Percentiles rank a stretch among this genome's conserved stretches.
Conservation (phyloP, 2,113 vertebrate genomes). For the Picathartes gymnocephalus region DNA sequence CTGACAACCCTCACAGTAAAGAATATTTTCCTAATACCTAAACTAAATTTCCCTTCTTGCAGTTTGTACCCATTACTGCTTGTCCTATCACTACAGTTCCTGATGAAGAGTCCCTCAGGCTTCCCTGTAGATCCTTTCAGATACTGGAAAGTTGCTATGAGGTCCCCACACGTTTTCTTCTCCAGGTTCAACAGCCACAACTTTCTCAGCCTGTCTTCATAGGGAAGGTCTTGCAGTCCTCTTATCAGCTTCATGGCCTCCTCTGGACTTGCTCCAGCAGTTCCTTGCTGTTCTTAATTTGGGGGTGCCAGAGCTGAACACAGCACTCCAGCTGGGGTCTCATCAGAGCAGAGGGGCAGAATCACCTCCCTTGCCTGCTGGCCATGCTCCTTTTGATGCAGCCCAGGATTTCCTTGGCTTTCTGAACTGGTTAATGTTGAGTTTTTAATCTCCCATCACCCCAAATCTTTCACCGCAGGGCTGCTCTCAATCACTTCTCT, state of each 20-base stretch:
- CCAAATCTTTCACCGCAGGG: background rate
- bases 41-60: background rate
- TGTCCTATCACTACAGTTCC: background rate
- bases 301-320: background rate
- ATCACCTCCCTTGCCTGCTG: background rate
- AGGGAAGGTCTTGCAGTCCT: too few species aligned
- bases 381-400: background rate
- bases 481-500: background rate
- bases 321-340: background rate
- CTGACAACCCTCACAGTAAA: background rate
- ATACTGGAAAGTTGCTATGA: background rate
- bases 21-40: background rate
- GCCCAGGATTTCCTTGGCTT: background rate
- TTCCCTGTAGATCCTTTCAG: background rate
- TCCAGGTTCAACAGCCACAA: fast-evolving
- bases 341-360: background rate
- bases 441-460: background rate
- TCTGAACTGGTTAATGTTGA: background rate
- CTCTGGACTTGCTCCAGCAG: background rate
- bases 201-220: background rate
- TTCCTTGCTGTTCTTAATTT: background rate
- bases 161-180: background rate
- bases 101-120: background rate
- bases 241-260: background rate
- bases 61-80: background rate